Conservation (phyloP, 2,113 vertebrate genomes). For the Nerophis ophidion region DNA sequence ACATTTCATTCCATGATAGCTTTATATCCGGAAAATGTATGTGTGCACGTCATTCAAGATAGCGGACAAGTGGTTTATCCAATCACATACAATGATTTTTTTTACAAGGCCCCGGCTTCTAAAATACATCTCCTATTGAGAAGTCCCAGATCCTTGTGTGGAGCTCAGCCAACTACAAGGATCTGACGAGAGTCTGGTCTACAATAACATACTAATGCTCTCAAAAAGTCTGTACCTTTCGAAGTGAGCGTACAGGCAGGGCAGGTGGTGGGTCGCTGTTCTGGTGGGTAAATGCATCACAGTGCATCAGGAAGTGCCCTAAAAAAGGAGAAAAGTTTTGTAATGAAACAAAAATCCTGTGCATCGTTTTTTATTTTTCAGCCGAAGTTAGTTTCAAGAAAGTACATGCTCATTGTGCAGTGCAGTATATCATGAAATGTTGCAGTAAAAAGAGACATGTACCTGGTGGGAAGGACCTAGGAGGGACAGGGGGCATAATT, state of each 20-base stretch:
- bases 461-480: constrained; percentile 85
- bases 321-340: constrained; percentile 12
- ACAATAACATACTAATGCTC: too few relatives aligned
- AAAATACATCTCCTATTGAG: too few relatives aligned
- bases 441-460: constrained; percentile 21
- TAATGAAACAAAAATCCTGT: neutral
- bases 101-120: too few relatives aligned
- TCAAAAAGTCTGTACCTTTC: constrained; percentile 72
- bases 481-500: constrained; percentile 81
- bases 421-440: neutral
- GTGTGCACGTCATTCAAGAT: too few relatives aligned
- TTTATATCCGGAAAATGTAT: too few relatives aligned
- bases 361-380: neutral
- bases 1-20: too few relatives aligned
- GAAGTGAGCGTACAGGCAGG: constrained; percentile 84
- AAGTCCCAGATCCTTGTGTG: too few relatives aligned
- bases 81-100: too few relatives aligned
- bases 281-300: constrained; percentile 91
- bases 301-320: constrained; percentile 94
- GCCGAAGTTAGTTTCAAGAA: neutral
- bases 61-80: too few relatives aligned
- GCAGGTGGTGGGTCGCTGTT: constrained; percentile 84
- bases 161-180: too few relatives aligned
- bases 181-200: too few relatives aligned
- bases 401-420: neutral